Evolutionary conservation across 2,888 invertebrate species (phyloP).

Genomic region (Sympetrum striolatum): DNA sequence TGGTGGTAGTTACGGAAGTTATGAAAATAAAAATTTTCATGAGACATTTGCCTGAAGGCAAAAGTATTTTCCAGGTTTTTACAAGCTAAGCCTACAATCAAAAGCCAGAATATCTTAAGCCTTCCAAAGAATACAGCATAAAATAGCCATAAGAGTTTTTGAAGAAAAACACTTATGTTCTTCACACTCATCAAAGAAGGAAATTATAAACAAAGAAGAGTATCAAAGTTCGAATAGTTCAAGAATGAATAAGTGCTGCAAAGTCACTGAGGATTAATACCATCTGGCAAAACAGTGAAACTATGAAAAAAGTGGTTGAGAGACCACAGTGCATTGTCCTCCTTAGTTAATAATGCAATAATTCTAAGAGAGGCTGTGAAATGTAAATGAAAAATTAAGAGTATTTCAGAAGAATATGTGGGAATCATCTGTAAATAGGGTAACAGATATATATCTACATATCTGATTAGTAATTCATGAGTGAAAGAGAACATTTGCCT

Average conservation of each 20-base stretch:
- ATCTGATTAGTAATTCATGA: neutral
- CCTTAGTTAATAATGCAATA: neutral
- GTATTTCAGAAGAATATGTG: neutral
- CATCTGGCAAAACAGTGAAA: neutral
- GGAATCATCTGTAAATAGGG: neutral
- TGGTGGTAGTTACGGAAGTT: slow-evolving; percentile 51
- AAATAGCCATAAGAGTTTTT: neutral
- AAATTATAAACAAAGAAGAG: neutral
- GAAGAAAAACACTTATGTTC: neutral
- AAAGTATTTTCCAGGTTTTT: neutral
- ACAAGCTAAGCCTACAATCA: neutral
- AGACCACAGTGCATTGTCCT: neutral
- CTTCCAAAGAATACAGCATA: neutral
- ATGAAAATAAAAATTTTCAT: neutral
- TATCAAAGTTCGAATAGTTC: neutral
- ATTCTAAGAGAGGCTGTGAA: neutral
- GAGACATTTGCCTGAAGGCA: neutral
- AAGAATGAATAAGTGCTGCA: neutral
- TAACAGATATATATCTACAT: neutral
- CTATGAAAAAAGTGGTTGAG: neutral
- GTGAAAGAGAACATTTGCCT: neutral
- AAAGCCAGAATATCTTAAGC: neutral
- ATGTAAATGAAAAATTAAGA: neutral
- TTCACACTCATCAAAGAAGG: neutral
- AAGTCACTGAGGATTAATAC: neutral